Percentiles rank a stretch among this genome's conserved stretches.
Conservation (phyloP, 2,888 invertebrate genomes). For the Drosophila formosana region DNA sequence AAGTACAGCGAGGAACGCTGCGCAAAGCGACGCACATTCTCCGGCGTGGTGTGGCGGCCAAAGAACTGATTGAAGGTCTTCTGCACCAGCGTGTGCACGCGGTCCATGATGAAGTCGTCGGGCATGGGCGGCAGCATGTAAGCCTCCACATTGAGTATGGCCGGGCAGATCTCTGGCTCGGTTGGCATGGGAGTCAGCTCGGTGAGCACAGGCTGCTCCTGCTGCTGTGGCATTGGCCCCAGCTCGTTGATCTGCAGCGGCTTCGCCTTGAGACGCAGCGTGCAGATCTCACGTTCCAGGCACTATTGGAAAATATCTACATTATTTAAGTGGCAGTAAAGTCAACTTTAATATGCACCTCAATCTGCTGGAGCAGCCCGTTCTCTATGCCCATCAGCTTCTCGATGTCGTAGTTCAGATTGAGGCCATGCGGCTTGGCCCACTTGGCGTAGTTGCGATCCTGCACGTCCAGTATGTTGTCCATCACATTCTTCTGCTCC, state of each 20-base stretch:
- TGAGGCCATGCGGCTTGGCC: slow-evolving; percentile 66
- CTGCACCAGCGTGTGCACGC: slow-evolving; percentile 81
- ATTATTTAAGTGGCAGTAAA: not conserved
- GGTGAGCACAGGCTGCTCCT: slow-evolving; percentile 28
- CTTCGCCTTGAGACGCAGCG: slow-evolving; percentile 82
- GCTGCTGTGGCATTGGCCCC: slow-evolving; percentile 10
- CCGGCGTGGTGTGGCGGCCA: slow-evolving; percentile 66
- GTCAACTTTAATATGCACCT: slow-evolving; percentile 80
- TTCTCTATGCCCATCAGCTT: slow-evolving; percentile 80
- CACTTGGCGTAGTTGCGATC: slow-evolving; percentile 76
- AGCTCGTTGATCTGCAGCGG: slow-evolving; percentile 77
- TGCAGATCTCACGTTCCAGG: slow-evolving; percentile 83
- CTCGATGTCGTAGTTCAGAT: slow-evolving; percentile 77
- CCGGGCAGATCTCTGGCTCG: slow-evolving; percentile 65
- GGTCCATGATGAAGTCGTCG: slow-evolving; percentile 80
- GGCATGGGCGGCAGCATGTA: slow-evolving; percentile 76
- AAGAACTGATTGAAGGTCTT: slow-evolving; percentile 78
- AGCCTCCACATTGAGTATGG: slow-evolving; percentile 74
- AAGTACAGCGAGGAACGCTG: slow-evolving; percentile 81
- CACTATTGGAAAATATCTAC: slow-evolving; percentile 55
- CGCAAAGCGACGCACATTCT: slow-evolving; percentile 79
- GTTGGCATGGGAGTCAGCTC: slow-evolving; percentile 60
- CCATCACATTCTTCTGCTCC: slow-evolving; percentile 86
- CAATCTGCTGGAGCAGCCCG: slow-evolving; percentile 86
- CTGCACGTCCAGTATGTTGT: slow-evolving; percentile 84